Conservation (phyloP, 2,113 vertebrate species). For the Thomomys bottae region DNA sequence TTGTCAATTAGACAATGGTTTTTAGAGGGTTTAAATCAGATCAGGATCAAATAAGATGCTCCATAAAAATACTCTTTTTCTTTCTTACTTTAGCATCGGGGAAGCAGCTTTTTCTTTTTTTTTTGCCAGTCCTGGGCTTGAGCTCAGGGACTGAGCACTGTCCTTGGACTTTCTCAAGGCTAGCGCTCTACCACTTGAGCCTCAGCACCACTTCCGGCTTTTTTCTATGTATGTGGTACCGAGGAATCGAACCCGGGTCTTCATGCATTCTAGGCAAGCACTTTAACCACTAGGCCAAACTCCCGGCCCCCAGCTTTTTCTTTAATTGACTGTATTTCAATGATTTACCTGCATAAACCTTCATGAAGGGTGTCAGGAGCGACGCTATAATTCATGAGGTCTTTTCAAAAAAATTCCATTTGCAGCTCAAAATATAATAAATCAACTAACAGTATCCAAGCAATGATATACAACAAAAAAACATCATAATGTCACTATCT, state of each 20-base stretch:
- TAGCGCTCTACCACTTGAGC: no score
- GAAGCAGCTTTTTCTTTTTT: not conserved
- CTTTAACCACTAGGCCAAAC: no score
- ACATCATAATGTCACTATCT: not conserved
- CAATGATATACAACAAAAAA: not conserved
- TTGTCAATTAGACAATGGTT: not conserved
- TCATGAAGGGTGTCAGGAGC: not conserved
- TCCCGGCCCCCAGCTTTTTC: no score
- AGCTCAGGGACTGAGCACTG: no score
- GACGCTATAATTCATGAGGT: not conserved
- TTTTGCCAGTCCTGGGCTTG: no score
- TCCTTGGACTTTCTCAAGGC: no score
- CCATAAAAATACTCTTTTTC: not conserved
- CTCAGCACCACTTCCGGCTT: no score
- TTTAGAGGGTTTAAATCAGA: not conserved
- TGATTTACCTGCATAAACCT: not conserved
- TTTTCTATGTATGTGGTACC: no score
- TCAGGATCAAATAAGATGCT: not conserved
- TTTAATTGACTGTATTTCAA: not conserved
- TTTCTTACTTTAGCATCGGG: not conserved
- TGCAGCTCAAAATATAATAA: not conserved
- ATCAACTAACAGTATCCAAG: not conserved
- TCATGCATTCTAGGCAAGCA: no score
- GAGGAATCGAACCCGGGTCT: no score
- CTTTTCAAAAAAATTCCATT: not conserved